A percentile compares a stretch with the other conserved stretches of the same genome.
phyloP scores from a whole-genome alignment of 2,797 vertebrate species.

The Prunella strophiata region DNA sequence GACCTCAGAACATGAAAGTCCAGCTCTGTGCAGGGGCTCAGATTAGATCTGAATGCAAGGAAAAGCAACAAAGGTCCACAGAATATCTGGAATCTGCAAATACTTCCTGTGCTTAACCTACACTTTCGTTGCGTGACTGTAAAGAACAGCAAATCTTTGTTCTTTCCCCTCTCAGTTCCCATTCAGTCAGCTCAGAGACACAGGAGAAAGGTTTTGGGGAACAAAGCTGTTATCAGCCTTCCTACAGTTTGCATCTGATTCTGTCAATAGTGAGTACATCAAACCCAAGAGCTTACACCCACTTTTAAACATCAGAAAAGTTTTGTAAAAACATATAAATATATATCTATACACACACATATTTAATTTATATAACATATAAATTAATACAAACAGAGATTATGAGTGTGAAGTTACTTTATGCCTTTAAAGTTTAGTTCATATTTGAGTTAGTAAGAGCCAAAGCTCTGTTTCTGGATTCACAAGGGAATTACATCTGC shows the following conservation, averaged over 20 bases:
- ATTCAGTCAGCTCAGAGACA: slow-evolving; percentile 17
- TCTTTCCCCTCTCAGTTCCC: slow-evolving; percentile 33
- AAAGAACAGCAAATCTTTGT: slow-evolving; percentile 67
- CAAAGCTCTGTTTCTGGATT: neutral
- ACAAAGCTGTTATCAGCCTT: slow-evolving; percentile 48
- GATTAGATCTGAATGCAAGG: slow-evolving; percentile 71
- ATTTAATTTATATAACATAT: neutral
- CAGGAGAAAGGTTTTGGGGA: slow-evolving; percentile 45
- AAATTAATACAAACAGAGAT: neutral
- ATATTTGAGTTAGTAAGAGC: neutral
- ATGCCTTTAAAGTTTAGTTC: neutral
- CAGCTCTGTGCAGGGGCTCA: neutral
- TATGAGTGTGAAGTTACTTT: neutral
- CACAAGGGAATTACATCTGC: neutral
- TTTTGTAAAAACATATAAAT: neutral
- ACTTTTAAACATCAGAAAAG: neutral
- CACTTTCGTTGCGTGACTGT: slow-evolving; percentile 61
- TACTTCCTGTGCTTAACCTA: slow-evolving; percentile 67
- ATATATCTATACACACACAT: rapidly evolving
- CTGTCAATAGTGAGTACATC: slow-evolving; percentile 8
- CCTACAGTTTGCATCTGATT: slow-evolving; percentile 44
- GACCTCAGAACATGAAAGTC: slow-evolving; percentile 47
- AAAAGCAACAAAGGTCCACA: slow-evolving; percentile 67
- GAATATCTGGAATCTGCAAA: slow-evolving; percentile 68
- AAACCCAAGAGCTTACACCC: neutral